Base-by-base conservation (phyloP, 2,113 vertebrate genomes). In the Suncus etruscus region DNA sequence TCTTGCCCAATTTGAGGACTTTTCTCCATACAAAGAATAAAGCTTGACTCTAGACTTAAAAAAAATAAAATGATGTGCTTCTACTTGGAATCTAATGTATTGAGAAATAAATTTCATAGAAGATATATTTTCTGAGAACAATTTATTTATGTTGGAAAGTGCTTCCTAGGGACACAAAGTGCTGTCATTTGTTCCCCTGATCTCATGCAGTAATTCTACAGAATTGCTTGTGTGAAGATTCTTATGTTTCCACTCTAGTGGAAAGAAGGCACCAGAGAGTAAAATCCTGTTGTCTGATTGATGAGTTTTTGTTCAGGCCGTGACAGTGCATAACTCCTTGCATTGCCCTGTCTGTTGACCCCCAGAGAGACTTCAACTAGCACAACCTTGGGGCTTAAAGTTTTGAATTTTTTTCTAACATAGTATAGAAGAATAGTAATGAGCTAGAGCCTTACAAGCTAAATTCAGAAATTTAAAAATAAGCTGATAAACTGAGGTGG, bases 271-370 rank as follows among this genome's bases (percentile, higher is more conserved):
- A 96, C 69, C 18, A 50, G 92, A 94, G 94, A 94, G 70, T 58
- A 9, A 91, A 94, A 84, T 90, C 86, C 77, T 83, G n/a, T 93
- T 88, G 54, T 92, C 81, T 95, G 96, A 96, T 92, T 87, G 96
- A 97, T 96, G 95, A 93, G 91, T 72, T 92, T 94, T 91, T 94
- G 83, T 63, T 90, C 90, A 63, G 69, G 24, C 86, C 90, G 83
- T 94, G 93, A 90, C 94, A 94, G 89, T 89, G 80, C 92, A 93
- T 93, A 88, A 83, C 69, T 95, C 54, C 70, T 90, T 58, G 84
- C 69, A 84, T 90, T 93, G 93, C 69, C 94, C 88, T 94, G 20
- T 83, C 77, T 78, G 22, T 68, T 94, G 86, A 95, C 95, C 85
- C 83, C 88, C 72, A 89, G 92, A 91, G 65, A 95, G 77, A 39